A percentile compares a stretch with the other conserved stretches of the same genome.
Conservation (phyloP, 2,888 invertebrate genomes). For the Lymantria monacha region DNA sequence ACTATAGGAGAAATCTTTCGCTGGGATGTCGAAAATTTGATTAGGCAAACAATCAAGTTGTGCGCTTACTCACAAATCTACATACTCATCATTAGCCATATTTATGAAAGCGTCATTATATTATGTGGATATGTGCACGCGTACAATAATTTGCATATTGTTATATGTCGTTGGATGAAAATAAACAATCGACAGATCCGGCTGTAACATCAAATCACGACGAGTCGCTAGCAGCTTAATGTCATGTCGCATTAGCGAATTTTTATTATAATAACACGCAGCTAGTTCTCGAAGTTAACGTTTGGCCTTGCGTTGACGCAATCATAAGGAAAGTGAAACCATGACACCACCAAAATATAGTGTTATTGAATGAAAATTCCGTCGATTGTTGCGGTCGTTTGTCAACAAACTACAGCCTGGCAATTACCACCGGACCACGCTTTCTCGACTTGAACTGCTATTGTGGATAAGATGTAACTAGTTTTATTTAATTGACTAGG, state of each 20-base stretch:
- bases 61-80: constrained; percentile 16
- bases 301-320: constrained; percentile 60
- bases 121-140: constrained; percentile 32
- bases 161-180: constrained; percentile 52
- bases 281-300: constrained; percentile 42
- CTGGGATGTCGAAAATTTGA: constrained; percentile 7
- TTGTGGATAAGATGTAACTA: constrained; percentile 35
- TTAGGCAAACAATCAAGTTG: constrained; percentile 12
- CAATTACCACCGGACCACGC: constrained; percentile 47
- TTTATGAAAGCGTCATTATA: constrained; percentile 50
- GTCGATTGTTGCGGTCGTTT: constrained; percentile 50
- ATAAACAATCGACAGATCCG: constrained; percentile 56
- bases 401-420: constrained; percentile 46
- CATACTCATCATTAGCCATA: constrained; percentile 30
- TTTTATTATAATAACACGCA: constrained; percentile 46
- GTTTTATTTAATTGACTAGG: constrained; percentile 48
- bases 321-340: constrained; percentile 68
- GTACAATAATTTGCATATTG: constrained; percentile 50
- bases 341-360: constrained; percentile 55
- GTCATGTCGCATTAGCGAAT: constrained; percentile 52
- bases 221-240: constrained; percentile 42
- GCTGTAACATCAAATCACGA: constrained; percentile 41
- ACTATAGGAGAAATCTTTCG: constrained; percentile 25
- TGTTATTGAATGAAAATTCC: constrained; percentile 52
- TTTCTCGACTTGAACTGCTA: constrained; percentile 46